phyloP scores from a whole-genome alignment of 2,888 invertebrate species.

The Seira musarum region DNA sequence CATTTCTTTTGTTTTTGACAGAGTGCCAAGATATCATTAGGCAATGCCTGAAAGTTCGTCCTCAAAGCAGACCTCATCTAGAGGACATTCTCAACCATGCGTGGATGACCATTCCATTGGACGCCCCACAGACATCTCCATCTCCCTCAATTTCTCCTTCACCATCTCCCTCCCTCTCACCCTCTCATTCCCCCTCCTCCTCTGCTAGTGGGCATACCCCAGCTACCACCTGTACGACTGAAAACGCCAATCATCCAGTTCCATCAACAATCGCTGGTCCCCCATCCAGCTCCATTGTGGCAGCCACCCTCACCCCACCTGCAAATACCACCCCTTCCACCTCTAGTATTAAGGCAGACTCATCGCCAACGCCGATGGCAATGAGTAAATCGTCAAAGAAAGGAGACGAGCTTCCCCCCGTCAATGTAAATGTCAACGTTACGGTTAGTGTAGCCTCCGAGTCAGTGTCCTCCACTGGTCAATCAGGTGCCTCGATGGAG shows the following conservation, averaged over 20 bases:
- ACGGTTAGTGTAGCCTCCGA: slow-evolving; percentile 61
- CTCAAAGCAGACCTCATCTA: slow-evolving; percentile 74
- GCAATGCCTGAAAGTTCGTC: slow-evolving; percentile 74
- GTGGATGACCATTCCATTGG: slow-evolving; percentile 73
- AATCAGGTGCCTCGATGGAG: slow-evolving; percentile 58
- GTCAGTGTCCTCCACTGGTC: slow-evolving; percentile 55
- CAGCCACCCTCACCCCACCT: slow-evolving; percentile 19
- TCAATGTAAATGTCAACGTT: slow-evolving; percentile 58
- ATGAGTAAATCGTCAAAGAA: slow-evolving; percentile 32
- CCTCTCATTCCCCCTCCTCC: slow-evolving; percentile 68
- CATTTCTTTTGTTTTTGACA: slow-evolving; percentile 70
- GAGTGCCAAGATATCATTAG: slow-evolving; percentile 76
- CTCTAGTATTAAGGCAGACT: slow-evolving; percentile 43
- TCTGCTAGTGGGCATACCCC: slow-evolving; percentile 62
- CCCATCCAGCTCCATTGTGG: slow-evolving; percentile 18
- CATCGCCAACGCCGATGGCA: not conserved
- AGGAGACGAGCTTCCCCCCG: slow-evolving; percentile 57
- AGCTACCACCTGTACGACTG: slow-evolving; percentile 50
- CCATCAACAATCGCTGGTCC: slow-evolving; percentile 9
- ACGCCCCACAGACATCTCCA: slow-evolving; percentile 60
- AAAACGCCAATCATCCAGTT: slow-evolving; percentile 30
- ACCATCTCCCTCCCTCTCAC: slow-evolving; percentile 67
- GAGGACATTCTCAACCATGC: slow-evolving; percentile 75
- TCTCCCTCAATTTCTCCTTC: slow-evolving; percentile 68
- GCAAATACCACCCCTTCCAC: slow-evolving; percentile 12